Conservation (phyloP, 2,888 invertebrate species). For the Cryptus viduatorius region DNA sequence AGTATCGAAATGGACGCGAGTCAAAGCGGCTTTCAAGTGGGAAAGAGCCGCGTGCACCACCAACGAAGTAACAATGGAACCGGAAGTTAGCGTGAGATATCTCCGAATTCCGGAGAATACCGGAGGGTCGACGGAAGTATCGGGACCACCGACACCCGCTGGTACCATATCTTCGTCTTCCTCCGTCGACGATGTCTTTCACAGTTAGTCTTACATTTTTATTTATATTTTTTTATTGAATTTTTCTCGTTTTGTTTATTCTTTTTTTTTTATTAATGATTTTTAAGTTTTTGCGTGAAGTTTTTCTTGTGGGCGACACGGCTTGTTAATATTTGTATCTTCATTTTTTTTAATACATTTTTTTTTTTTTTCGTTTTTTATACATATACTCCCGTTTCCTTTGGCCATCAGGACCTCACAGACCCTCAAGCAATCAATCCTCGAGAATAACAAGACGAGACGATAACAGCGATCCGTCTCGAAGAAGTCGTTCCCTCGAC, state of each 20-base stretch:
- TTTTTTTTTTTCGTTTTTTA: conserved; percentile 1
- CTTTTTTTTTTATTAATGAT: neutral
- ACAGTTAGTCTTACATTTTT: conserved; percentile 60
- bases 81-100: conserved; percentile 59
- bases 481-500: conserved; percentile 80
- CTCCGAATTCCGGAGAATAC: conserved; percentile 71
- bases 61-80: conserved; percentile 42
- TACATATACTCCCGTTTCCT: conserved; percentile 19
- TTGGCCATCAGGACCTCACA: conserved; percentile 59
- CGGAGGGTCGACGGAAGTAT: conserved; percentile 84
- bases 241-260: neutral
- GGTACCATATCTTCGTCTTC: conserved; percentile 90
- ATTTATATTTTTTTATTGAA: neutral
- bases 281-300: no score
- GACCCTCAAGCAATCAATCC: conserved; percentile 64
- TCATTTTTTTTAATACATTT: neutral
- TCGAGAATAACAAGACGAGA: conserved; percentile 62
- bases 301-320: no score
- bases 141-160: conserved; percentile 87
- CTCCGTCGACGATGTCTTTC: conserved; percentile 89
- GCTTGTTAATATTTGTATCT: neutral
- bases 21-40: conserved; percentile 95
- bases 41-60: conserved; percentile 87
- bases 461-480: conserved; percentile 73
- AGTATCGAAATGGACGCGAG: conserved; percentile 95